A percentile compares a stretch with the other conserved stretches of the same genome.
Conservation (phyloP, 2,888 invertebrate species). For the Anaspis maculata region DNA sequence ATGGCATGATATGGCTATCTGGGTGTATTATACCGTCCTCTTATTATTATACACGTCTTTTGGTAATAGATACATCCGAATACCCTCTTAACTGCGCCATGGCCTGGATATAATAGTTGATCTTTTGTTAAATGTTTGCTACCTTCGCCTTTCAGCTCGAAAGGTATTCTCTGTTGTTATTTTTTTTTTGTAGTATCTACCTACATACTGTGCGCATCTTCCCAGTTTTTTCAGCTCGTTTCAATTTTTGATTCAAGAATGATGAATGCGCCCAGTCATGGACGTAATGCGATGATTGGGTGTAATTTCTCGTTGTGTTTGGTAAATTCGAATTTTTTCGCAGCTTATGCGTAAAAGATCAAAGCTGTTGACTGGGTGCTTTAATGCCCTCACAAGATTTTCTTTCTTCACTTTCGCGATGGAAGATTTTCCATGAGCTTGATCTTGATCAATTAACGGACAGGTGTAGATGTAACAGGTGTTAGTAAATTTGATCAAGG, state of each 20-base stretch:
- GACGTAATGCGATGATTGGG: slow-evolving; percentile 22
- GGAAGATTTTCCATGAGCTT: too few relatives aligned
- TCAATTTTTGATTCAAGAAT: too few relatives aligned
- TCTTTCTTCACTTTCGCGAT: too few relatives aligned
- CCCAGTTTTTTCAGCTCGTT: too few relatives aligned
- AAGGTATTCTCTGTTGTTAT: slow-evolving; percentile 12
- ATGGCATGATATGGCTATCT: slow-evolving; percentile 35
- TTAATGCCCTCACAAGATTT: too few relatives aligned
- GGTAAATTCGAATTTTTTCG: too few relatives aligned
- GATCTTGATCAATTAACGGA: too few relatives aligned
- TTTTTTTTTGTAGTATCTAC: slow-evolving; percentile 19
- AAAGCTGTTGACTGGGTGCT: too few relatives aligned
- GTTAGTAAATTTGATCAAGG: too few relatives aligned
- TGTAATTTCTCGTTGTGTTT: slow-evolving; percentile 15
- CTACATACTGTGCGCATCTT: too few relatives aligned
- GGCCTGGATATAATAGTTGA: slow-evolving; percentile 14
- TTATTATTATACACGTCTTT: slow-evolving; percentile 15
- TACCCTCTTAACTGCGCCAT: slow-evolving; percentile 13
- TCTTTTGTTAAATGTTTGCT: slow-evolving; percentile 16
- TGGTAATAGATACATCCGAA: slow-evolving; percentile 19
- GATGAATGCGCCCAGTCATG: slow-evolving; percentile 18
- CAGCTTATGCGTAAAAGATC: too few relatives aligned
- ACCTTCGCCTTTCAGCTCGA: slow-evolving; percentile 12
- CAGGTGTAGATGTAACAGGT: too few relatives aligned
- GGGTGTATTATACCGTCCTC: slow-evolving; percentile 17